phyloP scores from a whole-genome alignment of 2,888 invertebrate species.

The Apomyelois bistriatella region DNA sequence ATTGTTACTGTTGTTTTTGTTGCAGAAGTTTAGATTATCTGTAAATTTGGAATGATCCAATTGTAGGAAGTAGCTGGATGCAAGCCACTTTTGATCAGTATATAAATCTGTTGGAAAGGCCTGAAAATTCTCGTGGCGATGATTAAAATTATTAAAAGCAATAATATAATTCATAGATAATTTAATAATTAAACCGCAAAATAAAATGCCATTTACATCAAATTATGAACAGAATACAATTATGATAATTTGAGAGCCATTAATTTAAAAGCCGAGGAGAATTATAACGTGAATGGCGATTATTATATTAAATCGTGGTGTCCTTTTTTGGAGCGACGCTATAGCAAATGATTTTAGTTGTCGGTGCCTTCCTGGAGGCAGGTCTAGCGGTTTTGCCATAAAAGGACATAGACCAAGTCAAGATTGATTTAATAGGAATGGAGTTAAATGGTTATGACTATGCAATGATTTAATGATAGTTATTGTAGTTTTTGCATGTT shows the following conservation, averaged over 20 bases:
- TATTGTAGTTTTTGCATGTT: neutral
- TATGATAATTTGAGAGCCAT: neutral
- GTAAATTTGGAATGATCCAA: too few relatives aligned
- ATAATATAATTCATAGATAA: too few relatives aligned
- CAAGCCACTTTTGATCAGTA: too few relatives aligned
- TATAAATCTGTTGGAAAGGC: too few relatives aligned
- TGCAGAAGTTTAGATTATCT: too few relatives aligned
- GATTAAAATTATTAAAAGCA: too few relatives aligned
- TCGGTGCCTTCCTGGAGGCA: neutral
- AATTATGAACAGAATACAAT: constrained; percentile 6
- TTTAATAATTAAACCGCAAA: neutral
- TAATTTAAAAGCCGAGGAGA: neutral
- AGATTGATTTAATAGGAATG: neutral
- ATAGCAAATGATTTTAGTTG: neutral
- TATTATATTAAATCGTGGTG: neutral
- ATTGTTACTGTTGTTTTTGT: too few relatives aligned
- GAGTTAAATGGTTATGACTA: neutral
- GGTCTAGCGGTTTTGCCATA: neutral
- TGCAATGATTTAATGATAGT: neutral
- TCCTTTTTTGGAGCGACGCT: constrained; percentile 2
- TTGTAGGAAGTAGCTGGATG: too few relatives aligned
- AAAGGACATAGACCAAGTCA: neutral
- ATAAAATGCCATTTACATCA: neutral
- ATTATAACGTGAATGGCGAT: neutral
- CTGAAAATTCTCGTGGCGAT: too few relatives aligned